Percentiles rank a stretch among this genome's conserved stretches.
Conservation (phyloP, 2,797 vertebrate genomes). For the Kryptopterus vitreolus region DNA sequence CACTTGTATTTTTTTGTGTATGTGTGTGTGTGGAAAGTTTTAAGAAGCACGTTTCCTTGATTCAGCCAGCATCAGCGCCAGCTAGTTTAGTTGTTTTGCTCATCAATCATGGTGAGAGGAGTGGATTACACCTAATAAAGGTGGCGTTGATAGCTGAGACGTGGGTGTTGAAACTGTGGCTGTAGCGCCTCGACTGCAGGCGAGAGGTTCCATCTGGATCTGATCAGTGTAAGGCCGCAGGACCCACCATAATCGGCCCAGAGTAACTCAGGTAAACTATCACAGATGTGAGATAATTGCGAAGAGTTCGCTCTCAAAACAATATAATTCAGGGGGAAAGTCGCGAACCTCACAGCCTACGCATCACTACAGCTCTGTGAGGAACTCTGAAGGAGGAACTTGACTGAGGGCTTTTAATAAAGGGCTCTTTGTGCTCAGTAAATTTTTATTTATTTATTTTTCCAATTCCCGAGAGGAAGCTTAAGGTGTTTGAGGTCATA, state of each 20-base stretch:
- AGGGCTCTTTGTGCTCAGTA: slow-evolving; percentile 22
- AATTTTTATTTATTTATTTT: neutral
- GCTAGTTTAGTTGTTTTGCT: slow-evolving; percentile 49
- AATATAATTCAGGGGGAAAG: slow-evolving; percentile 60
- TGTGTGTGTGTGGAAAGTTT: slow-evolving; percentile 23
- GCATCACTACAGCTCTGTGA: slow-evolving; percentile 39
- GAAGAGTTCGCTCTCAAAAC: slow-evolving; percentile 61
- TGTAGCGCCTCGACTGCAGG: slow-evolving; percentile 58
- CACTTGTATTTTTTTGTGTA: slow-evolving; percentile 15
- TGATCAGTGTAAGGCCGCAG: slow-evolving; percentile 63
- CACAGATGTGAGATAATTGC: slow-evolving; percentile 74
- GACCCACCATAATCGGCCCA: slow-evolving; percentile 70
- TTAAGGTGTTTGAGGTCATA: slow-evolving; percentile 31
- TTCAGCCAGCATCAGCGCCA: slow-evolving; percentile 36
- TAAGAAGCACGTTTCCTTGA: slow-evolving; percentile 20
- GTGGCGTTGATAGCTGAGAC: slow-evolving; percentile 60
- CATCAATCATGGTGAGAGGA: slow-evolving; percentile 51
- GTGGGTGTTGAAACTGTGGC: slow-evolving; percentile 52
- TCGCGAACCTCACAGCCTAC: slow-evolving; percentile 50
- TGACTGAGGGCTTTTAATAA: slow-evolving; percentile 23
- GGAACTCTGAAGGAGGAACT: slow-evolving; percentile 21
- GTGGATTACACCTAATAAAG: slow-evolving; percentile 59
- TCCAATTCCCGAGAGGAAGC: neutral
- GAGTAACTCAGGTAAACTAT: slow-evolving; percentile 72
- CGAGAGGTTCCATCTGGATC: slow-evolving; percentile 69